Evolutionary conservation across 2,888 invertebrate genomes (phyloP).

Genomic region (Timema cristinae): DNA sequence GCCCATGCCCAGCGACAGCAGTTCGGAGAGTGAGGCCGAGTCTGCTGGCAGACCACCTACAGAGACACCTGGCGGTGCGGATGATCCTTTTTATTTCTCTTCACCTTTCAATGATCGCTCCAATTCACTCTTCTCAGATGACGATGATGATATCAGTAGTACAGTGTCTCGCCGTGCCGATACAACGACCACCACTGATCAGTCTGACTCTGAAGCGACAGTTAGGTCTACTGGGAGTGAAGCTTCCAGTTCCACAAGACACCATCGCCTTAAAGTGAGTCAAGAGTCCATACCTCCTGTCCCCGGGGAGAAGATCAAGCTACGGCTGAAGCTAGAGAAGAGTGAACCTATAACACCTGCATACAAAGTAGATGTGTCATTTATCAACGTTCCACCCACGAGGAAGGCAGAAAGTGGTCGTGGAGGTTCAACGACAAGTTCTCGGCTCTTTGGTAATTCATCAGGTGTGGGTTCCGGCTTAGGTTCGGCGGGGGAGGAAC

Average conservation of each 20-base stretch:
- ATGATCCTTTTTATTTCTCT: slow-evolving; percentile 47
- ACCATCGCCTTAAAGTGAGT: slow-evolving; percentile 29
- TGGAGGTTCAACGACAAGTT: slow-evolving; percentile 18
- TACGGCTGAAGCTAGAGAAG: slow-evolving; percentile 77
- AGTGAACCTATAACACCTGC: slow-evolving; percentile 74
- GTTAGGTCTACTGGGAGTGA: slow-evolving; percentile 55
- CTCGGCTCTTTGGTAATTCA: slow-evolving; percentile 22
- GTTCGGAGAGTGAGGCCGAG: slow-evolving; percentile 56
- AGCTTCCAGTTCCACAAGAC: slow-evolving; percentile 30
- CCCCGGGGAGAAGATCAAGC: slow-evolving; percentile 67
- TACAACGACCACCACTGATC: slow-evolving; percentile 48
- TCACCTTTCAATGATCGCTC: slow-evolving; percentile 47
- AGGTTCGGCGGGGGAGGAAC: slow-evolving; percentile 55
- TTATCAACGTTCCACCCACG: slow-evolving; percentile 53
- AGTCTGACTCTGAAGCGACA: slow-evolving; percentile 55
- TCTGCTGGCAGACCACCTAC: slow-evolving; percentile 44
- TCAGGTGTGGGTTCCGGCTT: slow-evolving; percentile 13
- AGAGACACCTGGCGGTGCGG: slow-evolving; percentile 39
- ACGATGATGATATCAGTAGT: slow-evolving; percentile 41
- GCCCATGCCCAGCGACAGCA: slow-evolving; percentile 66
- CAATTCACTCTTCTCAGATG: slow-evolving; percentile 55
- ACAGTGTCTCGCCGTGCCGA: slow-evolving; percentile 47
- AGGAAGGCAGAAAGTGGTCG: slow-evolving; percentile 32
- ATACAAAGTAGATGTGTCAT: slow-evolving; percentile 76
- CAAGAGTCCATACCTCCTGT: slow-evolving; percentile 19